Base-by-base conservation (phyloP, 1,140 invertebrate genomes). In the Propsilocerus akamusi region DNA sequence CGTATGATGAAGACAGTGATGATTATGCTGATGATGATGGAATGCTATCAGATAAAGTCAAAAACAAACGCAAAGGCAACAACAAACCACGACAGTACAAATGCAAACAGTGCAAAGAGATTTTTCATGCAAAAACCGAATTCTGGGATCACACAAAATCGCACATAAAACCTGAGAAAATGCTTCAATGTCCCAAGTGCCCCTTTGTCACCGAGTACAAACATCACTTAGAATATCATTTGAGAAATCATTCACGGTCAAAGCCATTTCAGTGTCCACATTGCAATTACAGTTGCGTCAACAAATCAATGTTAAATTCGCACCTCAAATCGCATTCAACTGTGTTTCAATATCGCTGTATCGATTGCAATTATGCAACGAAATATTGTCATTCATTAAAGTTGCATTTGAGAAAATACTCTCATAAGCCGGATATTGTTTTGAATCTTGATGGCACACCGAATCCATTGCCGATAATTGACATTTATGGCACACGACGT, bases 361-460 rank as follows among this genome's bases (percentile, higher is more conserved):
- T 79, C 0, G 84, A 96, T 59, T 99, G 97, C 63, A 80, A 77
- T n/a, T 99, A 98, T 62, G 91, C 87, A 2, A 97, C 94, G 1
- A 99, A 99, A 64, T 99, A 99, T 63, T 96, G 90, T 57, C 96
- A 99, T 69, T 93, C 89, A 25, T 69, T 99, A 1, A 99, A 99
- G 61, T 72, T 96, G 1, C 97, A 99, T 66, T 65, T 99, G 12
- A 72, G 89, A 3, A 98, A 98, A 61, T 93, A 95, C 58, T 68
- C 72, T 28, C 94, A 98, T 61, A 78, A 80, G 55, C 86, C 90
- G 0, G 83, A 80, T 0, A 80, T 84, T 69, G 86, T 92, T 0
- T 65, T 93, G 2, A 91, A 94, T 57, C 73, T 83, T 14, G 90
- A 94, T 55, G 90, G 88, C 2, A 80, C 84, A 0, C 84, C 85